phyloP scores from a whole-genome alignment of 2,888 invertebrate species.

The Volucella inanis region DNA sequence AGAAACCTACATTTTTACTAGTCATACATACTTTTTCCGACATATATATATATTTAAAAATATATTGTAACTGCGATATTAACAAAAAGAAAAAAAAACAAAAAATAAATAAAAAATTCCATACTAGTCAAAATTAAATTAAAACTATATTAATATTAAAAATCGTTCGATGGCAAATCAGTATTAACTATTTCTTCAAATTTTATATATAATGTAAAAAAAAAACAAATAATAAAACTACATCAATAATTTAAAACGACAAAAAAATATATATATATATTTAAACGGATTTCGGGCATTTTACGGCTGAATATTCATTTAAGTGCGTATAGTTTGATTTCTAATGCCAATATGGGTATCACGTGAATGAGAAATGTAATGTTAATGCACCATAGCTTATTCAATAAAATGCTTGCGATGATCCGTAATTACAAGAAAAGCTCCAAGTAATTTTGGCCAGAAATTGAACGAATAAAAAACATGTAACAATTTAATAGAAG shows the following conservation, averaged over 20 bases:
- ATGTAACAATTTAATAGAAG: too few species aligned
- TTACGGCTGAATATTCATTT: constrained; percentile 4
- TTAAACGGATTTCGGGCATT: constrained; percentile 13
- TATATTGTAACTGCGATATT: constrained; percentile 56
- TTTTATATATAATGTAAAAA: background rate
- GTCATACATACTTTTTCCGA: constrained; percentile 60
- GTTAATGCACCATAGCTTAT: too few species aligned
- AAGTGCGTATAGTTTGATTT: background rate
- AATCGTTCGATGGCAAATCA: constrained; percentile 60
- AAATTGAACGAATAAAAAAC: too few species aligned
- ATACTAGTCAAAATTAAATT: constrained; percentile 70
- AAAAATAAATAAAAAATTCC: constrained; percentile 14
- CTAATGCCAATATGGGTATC: too few species aligned
- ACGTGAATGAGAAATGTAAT: too few species aligned
- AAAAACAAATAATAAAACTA: background rate
- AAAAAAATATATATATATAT: background rate
- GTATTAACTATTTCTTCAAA: constrained; percentile 60
- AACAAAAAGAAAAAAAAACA: too few species aligned
- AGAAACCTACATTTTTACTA: constrained; percentile 40
- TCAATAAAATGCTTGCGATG: too few species aligned
- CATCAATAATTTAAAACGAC: background rate
- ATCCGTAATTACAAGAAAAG: too few species aligned
- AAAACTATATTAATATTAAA: constrained; percentile 54
- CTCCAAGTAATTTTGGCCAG: too few species aligned
- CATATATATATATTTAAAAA: constrained; percentile 30